Evolutionary conservation across 2,113 vertebrate genomes (phyloP).

Genomic region (Oophaga pumilio): DNA sequence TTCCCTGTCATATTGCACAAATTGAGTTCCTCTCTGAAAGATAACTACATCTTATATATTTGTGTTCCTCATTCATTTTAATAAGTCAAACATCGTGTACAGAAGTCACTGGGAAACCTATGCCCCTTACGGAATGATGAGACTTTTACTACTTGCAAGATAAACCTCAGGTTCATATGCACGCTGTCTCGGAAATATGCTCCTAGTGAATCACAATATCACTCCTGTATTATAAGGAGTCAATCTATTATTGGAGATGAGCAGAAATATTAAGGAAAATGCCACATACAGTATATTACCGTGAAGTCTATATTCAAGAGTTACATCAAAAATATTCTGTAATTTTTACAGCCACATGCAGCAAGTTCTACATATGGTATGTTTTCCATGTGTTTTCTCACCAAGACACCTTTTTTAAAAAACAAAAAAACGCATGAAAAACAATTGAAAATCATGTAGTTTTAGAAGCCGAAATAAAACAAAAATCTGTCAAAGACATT

Average conservation of each 20-base stretch:
- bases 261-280: neutral
- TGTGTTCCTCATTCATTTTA: neutral
- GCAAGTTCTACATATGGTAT: neutral
- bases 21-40: neutral
- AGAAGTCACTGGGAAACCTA: neutral
- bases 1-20: neutral
- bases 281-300: neutral
- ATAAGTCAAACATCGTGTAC: neutral
- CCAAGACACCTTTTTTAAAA: too few species aligned
- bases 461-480: too few species aligned
- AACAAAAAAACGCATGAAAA: too few species aligned
- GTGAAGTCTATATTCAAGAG: too few species aligned
- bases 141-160: too few species aligned
- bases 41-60: neutral
- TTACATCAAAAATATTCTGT: neutral
- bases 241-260: neutral
- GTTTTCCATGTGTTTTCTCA: neutral
- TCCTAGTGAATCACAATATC: too few species aligned
- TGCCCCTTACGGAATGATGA: neutral
- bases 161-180: too few species aligned
- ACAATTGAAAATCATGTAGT: too few species aligned
- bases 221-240: too few species aligned
- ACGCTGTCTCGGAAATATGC: too few species aligned
- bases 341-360: too few species aligned
- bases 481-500: too few species aligned